Percentiles rank a stretch among this genome's conserved stretches.
phyloP scores from a whole-genome alignment of 2,113 vertebrate genomes.

The Hymenochirus boettgeri region DNA sequence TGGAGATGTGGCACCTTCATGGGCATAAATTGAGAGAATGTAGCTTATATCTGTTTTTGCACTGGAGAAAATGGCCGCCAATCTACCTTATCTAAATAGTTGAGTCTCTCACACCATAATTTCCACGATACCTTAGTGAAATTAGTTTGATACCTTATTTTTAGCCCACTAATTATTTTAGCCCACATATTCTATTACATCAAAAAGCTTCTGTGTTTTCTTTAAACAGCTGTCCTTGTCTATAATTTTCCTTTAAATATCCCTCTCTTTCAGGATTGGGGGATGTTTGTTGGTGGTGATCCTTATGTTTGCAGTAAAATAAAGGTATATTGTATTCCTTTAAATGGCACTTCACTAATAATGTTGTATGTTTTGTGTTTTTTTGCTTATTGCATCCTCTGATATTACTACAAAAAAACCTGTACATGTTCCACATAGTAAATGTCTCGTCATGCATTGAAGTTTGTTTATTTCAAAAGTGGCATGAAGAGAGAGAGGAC shows the following conservation, averaged over 20 bases:
- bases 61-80: no score
- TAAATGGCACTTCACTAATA: constrained; percentile 31
- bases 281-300: constrained; percentile 33
- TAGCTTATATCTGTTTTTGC: no score
- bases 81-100: no score
- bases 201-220: not conserved
- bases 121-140: no score
- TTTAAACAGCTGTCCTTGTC: not conserved
- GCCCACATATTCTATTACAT: no score
- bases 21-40: no score
- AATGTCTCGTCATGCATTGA: constrained; percentile 26
- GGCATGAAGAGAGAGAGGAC: constrained; percentile 22
- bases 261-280: constrained; percentile 37
- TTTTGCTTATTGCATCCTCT: constrained; percentile 21
- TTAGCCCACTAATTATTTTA: no score
- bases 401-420: not conserved
- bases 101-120: no score
- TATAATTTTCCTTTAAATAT: constrained; percentile 27
- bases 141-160: no score
- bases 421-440: constrained; percentile 10
- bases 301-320: constrained; percentile 21
- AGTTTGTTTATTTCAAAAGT: constrained; percentile 16
- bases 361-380: constrained; percentile 26
- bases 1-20: no score
- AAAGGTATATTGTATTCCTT: constrained; percentile 22